Percentiles rank a stretch among this genome's conserved stretches.
phyloP scores from a whole-genome alignment of 92 coral and sea anemone species.

The Hydrozoanthus gracilis region DNA sequence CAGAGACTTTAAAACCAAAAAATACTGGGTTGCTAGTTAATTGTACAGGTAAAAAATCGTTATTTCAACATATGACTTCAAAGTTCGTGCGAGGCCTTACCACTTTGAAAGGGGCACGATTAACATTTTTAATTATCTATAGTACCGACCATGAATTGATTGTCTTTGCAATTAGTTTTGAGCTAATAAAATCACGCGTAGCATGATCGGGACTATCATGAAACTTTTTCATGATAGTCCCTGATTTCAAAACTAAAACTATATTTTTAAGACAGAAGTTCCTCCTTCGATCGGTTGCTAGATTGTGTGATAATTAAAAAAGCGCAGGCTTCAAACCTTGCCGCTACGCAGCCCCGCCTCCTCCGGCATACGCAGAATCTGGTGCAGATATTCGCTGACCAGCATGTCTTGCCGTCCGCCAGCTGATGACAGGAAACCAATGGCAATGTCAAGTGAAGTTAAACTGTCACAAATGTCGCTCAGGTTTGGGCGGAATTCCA shows the following conservation, averaged over 20 bases:
- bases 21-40: not conserved
- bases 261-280: not conserved
- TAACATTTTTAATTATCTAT: not conserved
- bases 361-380: slow-evolving; percentile 50
- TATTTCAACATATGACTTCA: not conserved
- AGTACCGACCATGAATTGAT: not conserved
- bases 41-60: not conserved
- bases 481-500: slow-evolving; percentile 63
- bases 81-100: no score
- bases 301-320: not conserved
- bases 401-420: slow-evolving; percentile 77
- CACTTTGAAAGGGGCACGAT: no score
- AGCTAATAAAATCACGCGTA: no score
- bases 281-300: not conserved
- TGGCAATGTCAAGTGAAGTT: slow-evolving; percentile 79
- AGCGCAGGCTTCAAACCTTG: slow-evolving; percentile 46
- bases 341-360: slow-evolving; percentile 68
- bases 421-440: slow-evolving; percentile 82
- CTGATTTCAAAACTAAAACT: not conserved
- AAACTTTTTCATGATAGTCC: no score
- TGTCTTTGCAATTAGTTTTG: no score
- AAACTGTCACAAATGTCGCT: slow-evolving; percentile 83
- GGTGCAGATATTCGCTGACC: slow-evolving; percentile 69
- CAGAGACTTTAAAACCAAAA: not conserved
- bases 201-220: no score